These are phyloP conservation scores for Seladonia tumulorum DNA, from an alignment of 2,888 invertebrate genomes.

Conservation along the genomic window DNA sequence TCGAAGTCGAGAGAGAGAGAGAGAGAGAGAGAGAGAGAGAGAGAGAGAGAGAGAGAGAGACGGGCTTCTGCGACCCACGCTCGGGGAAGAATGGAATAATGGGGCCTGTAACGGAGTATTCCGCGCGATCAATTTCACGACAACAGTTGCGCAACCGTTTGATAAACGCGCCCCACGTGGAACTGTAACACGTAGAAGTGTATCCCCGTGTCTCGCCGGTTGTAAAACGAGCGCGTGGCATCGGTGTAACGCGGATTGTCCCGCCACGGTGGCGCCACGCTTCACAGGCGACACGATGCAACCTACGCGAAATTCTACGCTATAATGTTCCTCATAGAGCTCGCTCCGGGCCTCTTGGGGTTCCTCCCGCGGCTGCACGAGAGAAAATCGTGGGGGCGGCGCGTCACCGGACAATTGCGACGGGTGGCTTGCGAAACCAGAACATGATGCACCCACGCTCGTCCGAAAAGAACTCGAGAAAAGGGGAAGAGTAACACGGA, in stretches of 20 bases:
- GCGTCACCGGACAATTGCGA: conserved; percentile 62
- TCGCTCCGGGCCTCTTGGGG: conserved; percentile 30
- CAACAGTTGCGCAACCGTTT: conserved; percentile 59
- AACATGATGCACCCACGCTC: conserved; percentile 63
- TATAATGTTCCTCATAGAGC: conserved; percentile 64
- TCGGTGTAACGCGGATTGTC: conserved; percentile 71
- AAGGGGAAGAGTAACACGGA: neutral
- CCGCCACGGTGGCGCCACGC: conserved; percentile 78
- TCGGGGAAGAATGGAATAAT: conserved; percentile 44
- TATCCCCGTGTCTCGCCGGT: conserved; percentile 41
- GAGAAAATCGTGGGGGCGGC: conserved; percentile 71
- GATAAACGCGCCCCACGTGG: conserved; percentile 60
- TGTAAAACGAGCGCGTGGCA: conserved; percentile 65
- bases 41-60: neutral
- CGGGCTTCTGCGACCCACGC: conserved; percentile 42
- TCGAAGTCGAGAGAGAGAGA: neutral
- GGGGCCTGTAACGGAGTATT: conserved; percentile 45
- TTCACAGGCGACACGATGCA: conserved; percentile 67
- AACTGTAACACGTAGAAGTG: conserved; percentile 64
- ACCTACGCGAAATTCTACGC: conserved; percentile 75
- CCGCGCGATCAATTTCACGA: conserved; percentile 63
- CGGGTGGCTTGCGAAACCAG: conserved; percentile 67
- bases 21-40: neutral
- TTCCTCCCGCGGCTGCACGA: conserved; percentile 54
- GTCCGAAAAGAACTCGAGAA: conserved; percentile 31